Base-by-base conservation (phyloP, 2,113 vertebrate species). In the Copsychus sechellarum region DNA sequence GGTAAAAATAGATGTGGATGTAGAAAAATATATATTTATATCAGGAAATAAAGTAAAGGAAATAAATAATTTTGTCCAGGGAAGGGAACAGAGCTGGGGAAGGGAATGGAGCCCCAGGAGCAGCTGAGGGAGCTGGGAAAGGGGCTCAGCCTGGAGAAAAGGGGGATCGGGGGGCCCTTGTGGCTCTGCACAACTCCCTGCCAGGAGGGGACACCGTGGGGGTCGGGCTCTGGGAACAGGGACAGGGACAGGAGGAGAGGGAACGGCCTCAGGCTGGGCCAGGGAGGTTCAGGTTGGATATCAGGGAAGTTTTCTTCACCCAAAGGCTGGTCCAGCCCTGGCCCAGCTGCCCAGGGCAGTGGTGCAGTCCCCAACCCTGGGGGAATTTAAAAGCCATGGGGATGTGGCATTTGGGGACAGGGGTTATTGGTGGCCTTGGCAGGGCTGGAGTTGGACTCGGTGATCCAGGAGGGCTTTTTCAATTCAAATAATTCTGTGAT, bases 211-310 rank as follows among this genome's bases (percentile, higher is more conserved):
- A 33, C n/a, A 45, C 28, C 0, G 0, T 38, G 29, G 19, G 11
- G 4, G 10, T 58, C 0, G 0, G 47, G 61, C 24, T 82, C 4
- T 82, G 53, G 61, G 29, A 40, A 34, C 47, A 76, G 54, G 53
- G 45, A 60, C 61, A 67, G 33, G 45, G 53, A 54, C 61, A 67
- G n/a, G 38, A 47, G 1, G 3, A 60, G 45, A 18, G 20, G 61
- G 0, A 47, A 26, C 0, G 0, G 29, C 54, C 45, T 48, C 40
- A 38, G 0, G 8, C 1, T 69, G 25, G 0, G 40, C 29, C n/a
- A 26, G n/a, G 34, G 19, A 60, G 3, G 53, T 1, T 21, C 2
- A 31, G 7, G 0, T 2, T 53, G 29, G 24, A 16, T 23, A 23
- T 47, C 0, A 0, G 6, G 2, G 17, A 40, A 26, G 2, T 3